These are phyloP conservation scores for Sylvicapra grimmia DNA, from an alignment of 2,113 vertebrate species.

Conservation along the genomic window DNA sequence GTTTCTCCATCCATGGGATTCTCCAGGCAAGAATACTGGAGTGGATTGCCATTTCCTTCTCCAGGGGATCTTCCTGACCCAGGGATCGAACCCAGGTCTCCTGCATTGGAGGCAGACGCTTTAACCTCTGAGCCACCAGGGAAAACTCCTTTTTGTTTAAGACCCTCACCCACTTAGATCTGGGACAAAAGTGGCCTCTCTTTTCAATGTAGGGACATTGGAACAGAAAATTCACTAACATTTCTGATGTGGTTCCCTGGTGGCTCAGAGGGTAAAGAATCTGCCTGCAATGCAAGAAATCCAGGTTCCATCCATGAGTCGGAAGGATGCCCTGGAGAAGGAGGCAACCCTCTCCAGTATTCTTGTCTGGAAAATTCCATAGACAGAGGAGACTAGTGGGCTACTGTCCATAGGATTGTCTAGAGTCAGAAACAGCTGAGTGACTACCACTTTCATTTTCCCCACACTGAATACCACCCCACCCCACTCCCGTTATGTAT, in stretches of 20 bases:
- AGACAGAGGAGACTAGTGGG: background rate
- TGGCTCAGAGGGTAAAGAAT: background rate
- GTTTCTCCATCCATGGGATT: too few relatives aligned
- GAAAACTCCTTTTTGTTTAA: background rate
- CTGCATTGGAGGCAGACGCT: too few relatives aligned
- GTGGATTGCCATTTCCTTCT: too few relatives aligned
- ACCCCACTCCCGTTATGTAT: accelerated
- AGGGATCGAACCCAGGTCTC: too few relatives aligned
- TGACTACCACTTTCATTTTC: background rate
- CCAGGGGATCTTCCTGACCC: too few relatives aligned
- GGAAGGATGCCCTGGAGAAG: background rate
- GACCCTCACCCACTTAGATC: background rate
- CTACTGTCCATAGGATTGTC: background rate
- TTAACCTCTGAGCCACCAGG: too few relatives aligned
- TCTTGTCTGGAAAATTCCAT: background rate
- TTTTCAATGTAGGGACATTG: background rate
- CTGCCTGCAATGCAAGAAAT: background rate
- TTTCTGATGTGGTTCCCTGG: background rate
- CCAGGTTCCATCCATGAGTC: background rate
- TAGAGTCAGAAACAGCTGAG: background rate
- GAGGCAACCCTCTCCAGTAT: background rate
- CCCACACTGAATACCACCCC: background rate
- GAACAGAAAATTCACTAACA: background rate
- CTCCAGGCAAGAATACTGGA: too few relatives aligned
- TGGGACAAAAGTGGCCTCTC: too few relatives aligned